phyloP scores from a whole-genome alignment of 2,888 invertebrate species.

The Agelastica alni region DNA sequence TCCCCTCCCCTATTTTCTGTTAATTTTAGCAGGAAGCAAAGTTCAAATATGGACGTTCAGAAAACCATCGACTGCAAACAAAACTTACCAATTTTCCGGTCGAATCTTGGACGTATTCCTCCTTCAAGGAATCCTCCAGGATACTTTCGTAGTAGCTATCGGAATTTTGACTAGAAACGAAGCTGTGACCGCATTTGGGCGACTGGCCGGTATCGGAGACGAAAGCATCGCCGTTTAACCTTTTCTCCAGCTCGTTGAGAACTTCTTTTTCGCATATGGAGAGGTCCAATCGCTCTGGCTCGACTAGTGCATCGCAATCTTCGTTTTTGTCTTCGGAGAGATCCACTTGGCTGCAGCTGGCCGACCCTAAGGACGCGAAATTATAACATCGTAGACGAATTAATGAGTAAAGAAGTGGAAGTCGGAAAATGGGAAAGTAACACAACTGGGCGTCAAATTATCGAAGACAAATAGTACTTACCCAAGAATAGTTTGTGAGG shows the following conservation, averaged over 20 bases:
- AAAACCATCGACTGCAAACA: no score
- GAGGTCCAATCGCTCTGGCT: constrained; percentile 48
- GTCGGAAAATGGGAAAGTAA: no score
- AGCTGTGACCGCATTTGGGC: constrained; percentile 33
- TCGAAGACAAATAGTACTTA: no score
- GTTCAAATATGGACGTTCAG: no score
- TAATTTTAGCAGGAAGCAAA: no score
- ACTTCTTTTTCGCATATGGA: constrained; percentile 53
- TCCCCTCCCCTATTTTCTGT: no score
- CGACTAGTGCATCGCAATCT: constrained; percentile 39
- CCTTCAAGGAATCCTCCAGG: constrained; percentile 50
- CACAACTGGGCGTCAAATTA: no score
- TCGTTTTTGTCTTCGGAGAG: constrained; percentile 31
- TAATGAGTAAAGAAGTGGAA: no score
- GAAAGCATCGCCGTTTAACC: constrained; percentile 40
- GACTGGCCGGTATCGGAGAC: constrained; percentile 26
- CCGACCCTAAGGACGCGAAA: constrained; percentile 31
- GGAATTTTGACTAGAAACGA: constrained; percentile 51
- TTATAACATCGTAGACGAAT: background rate
- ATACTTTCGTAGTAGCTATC: constrained; percentile 54
- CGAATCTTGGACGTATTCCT: constrained; percentile 48
- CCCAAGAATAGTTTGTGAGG: constrained; percentile 66
- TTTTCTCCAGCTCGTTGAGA: constrained; percentile 51
- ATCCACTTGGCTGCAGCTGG: constrained; percentile 40
- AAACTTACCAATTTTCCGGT: constrained; percentile 42